Conservation (phyloP, 2,888 invertebrate genomes). For the Tethea ocularis region DNA sequence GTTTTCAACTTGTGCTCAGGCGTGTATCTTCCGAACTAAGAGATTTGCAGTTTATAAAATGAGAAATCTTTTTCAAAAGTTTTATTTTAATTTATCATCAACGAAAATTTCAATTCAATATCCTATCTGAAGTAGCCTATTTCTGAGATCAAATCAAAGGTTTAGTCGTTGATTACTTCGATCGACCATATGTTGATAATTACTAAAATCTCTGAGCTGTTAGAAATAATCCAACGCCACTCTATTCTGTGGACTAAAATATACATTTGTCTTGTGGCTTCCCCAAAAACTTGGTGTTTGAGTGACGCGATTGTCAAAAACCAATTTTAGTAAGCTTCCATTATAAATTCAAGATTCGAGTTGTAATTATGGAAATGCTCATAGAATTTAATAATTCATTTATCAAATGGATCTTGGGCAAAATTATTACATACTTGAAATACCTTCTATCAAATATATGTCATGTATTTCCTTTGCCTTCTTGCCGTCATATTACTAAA, state of each 20-base stretch:
- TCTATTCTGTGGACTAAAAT: background rate
- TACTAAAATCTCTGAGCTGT: background rate
- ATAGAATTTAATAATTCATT: background rate
- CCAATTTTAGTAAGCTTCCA: background rate
- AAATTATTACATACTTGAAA: background rate
- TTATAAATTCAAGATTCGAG: background rate
- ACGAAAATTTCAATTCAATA: background rate
- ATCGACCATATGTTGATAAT: background rate
- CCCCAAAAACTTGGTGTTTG: background rate
- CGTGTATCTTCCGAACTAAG: slow-evolving; percentile 7
- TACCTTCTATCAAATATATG: too few species aligned
- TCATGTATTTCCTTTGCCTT: too few species aligned
- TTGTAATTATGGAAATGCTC: background rate
- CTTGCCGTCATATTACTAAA: too few species aligned
- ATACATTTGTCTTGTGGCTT: background rate
- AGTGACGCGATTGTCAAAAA: background rate
- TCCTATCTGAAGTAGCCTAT: too few species aligned
- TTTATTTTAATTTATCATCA: background rate
- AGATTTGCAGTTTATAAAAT: slow-evolving; percentile 9
- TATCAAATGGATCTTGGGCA: background rate
- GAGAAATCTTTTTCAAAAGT: slow-evolving; percentile 3
- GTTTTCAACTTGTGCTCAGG: slow-evolving; percentile 6
- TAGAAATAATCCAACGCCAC: background rate
- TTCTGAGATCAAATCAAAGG: too few species aligned
- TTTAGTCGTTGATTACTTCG: too few species aligned